Evolutionary conservation across 2,113 vertebrate species (phyloP).

Genomic region (Limanda limanda): DNA sequence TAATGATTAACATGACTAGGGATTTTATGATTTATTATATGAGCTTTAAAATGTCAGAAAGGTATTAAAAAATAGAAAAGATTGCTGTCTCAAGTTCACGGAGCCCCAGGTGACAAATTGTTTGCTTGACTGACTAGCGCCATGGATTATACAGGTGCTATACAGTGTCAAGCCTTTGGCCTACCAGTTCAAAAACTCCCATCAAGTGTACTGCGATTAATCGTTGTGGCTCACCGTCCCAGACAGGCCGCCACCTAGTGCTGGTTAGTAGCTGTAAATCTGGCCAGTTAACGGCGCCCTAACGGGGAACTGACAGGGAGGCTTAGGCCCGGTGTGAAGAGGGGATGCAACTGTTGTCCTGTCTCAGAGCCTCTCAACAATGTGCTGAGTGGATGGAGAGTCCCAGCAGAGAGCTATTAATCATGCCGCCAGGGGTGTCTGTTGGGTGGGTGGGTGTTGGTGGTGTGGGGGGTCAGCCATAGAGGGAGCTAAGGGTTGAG

Average conservation of each 20-base stretch:
- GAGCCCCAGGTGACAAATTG: background rate
- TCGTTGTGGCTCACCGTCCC: conserved; percentile 31
- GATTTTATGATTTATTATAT: conserved; percentile 8
- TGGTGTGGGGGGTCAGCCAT: conserved; percentile 34
- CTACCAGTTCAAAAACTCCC: conserved; percentile 52
- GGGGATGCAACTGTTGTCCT: conserved; percentile 87
- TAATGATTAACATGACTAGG: background rate
- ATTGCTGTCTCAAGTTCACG: background rate
- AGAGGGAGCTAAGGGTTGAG: conserved; percentile 40
- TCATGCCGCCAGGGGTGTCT: conserved; percentile 73
- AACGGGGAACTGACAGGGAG: conserved; percentile 86
- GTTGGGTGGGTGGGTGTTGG: conserved; percentile 30
- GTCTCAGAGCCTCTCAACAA: conserved; percentile 84
- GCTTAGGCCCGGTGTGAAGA: conserved; percentile 84
- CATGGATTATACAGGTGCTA: conserved; percentile 53
- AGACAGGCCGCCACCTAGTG: conserved; percentile 74
- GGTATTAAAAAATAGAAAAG: background rate
- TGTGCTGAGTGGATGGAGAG: conserved; percentile 85
- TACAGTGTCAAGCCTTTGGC: conserved; percentile 31
- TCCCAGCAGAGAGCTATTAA: conserved; percentile 85
- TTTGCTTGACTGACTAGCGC: background rate
- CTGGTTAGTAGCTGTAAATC: conserved; percentile 88
- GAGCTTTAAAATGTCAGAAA: background rate
- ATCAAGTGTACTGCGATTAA: conserved; percentile 67
- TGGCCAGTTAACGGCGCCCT: conserved; percentile 83